A percentile compares a stretch with the other conserved stretches of the same genome.
phyloP scores from a whole-genome alignment of 2,797 vertebrate genomes.

The Lophotriccus pileatus region DNA sequence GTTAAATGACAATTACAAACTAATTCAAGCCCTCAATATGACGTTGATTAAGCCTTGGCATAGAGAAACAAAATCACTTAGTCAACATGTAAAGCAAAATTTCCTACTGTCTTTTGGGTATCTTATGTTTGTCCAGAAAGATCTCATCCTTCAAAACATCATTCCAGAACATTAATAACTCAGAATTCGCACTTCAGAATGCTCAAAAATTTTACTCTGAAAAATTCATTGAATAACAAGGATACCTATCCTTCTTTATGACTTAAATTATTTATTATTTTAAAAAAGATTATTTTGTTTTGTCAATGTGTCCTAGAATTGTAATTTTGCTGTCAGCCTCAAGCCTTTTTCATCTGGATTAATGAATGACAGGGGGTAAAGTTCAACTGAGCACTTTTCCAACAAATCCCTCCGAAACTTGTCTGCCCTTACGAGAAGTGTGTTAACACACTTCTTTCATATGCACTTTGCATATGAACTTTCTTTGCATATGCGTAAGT shows the following conservation, averaged over 20 bases:
- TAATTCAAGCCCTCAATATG: not conserved
- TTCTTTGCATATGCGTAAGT: not conserved
- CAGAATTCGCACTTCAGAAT: not conserved
- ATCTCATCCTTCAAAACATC: not conserved
- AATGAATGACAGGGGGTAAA: not conserved
- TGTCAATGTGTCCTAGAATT: not conserved
- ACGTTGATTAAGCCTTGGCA: not conserved
- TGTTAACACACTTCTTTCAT: not conserved
- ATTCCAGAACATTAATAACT: not conserved
- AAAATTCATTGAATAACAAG: not conserved
- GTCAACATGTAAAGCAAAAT: not conserved
- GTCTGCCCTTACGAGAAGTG: not conserved
- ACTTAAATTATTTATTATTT: not conserved
- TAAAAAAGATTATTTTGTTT: not conserved
- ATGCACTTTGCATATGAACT: not conserved
- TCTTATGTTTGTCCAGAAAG: not conserved
- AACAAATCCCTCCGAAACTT: not conserved
- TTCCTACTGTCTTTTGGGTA: not conserved
- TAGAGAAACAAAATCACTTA: not conserved
- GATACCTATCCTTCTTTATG: not conserved
- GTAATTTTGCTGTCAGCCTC: not conserved
- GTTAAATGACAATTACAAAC: not conserved
- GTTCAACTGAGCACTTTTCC: not conserved
- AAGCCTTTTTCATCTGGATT: not conserved
- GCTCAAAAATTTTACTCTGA: not conserved